phyloP scores from a whole-genome alignment of 2,888 invertebrate genomes.

The Drosophila siamana region DNA sequence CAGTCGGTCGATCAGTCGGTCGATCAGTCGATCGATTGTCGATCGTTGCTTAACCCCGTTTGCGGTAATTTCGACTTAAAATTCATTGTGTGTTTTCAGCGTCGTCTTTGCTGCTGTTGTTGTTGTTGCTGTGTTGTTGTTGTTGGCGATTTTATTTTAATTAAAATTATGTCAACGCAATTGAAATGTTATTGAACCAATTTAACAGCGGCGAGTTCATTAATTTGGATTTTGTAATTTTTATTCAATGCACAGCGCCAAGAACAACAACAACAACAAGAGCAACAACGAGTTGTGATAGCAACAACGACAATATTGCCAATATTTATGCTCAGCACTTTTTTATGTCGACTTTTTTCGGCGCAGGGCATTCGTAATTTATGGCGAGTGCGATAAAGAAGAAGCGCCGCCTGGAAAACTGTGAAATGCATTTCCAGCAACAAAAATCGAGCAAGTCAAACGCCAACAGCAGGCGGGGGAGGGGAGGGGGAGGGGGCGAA shows the following conservation, averaged over 20 bases:
- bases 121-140: conserved; percentile 29
- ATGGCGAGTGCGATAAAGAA: conserved; percentile 68
- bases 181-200: conserved; percentile 79
- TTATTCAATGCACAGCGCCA: conserved; percentile 53
- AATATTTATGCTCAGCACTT: conserved; percentile 62
- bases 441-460: background rate
- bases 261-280: conserved; percentile 23
- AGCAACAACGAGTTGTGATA: conserved; percentile 26
- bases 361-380: conserved; percentile 51
- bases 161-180: conserved; percentile 80
- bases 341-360: conserved; percentile 7
- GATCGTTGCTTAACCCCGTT: conserved; percentile 69
- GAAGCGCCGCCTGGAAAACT: conserved; percentile 36
- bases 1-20: conserved; percentile 8
- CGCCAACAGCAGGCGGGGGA: background rate
- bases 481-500: background rate
- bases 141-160: conserved; percentile 68
- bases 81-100: conserved; percentile 67
- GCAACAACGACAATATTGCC: conserved; percentile 52
- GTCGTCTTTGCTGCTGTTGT: conserved; percentile 6
- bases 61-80: conserved; percentile 61
- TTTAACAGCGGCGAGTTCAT: conserved; percentile 67
- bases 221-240: conserved; percentile 80
- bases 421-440: conserved; percentile 61
- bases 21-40: background rate